A percentile compares a stretch with the other conserved stretches of the same genome.
Evolutionary conservation across 2,888 invertebrate genomes (phyloP).

Genomic region (Patella caerulea): DNA sequence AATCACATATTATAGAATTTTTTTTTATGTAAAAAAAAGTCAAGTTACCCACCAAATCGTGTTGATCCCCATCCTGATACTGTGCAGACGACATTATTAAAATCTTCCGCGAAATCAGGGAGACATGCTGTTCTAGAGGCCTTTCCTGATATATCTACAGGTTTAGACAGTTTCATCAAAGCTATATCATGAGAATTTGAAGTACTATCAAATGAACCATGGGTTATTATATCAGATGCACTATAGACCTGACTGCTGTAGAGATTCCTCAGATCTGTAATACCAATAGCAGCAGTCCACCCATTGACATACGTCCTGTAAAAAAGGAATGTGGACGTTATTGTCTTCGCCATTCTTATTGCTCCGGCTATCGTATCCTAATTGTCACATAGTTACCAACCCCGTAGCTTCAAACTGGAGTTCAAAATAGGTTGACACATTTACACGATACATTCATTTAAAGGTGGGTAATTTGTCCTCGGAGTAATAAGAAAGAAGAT

Average conservation of each 20-base stretch:
- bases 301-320: conserved; percentile 16
- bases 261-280: conserved; percentile 39
- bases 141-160: conserved; percentile 36
- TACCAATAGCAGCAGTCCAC: conserved; percentile 50
- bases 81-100: conserved; percentile 32
- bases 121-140: conserved; percentile 28
- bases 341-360: background rate
- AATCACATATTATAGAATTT: background rate
- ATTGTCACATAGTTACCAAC: too few species aligned
- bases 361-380: background rate
- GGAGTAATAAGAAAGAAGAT: too few species aligned
- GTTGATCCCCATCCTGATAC: conserved; percentile 37
- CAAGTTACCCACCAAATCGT: conserved; percentile 20
- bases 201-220: conserved; percentile 38
- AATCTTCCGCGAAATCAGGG: conserved; percentile 23
- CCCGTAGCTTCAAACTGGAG: too few species aligned
- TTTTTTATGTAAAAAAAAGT: background rate
- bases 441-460: too few species aligned
- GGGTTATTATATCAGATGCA: conserved; percentile 39
- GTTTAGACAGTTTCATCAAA: conserved; percentile 47
- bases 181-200: conserved; percentile 53
- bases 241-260: conserved; percentile 42
- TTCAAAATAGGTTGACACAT: too few species aligned
- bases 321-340: background rate
- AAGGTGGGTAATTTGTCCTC: too few species aligned